A percentile compares a stretch with the other conserved stretches of the same genome.
Conservation (phyloP, 1,140 invertebrate genomes). For the Helicoverpa armigera region DNA sequence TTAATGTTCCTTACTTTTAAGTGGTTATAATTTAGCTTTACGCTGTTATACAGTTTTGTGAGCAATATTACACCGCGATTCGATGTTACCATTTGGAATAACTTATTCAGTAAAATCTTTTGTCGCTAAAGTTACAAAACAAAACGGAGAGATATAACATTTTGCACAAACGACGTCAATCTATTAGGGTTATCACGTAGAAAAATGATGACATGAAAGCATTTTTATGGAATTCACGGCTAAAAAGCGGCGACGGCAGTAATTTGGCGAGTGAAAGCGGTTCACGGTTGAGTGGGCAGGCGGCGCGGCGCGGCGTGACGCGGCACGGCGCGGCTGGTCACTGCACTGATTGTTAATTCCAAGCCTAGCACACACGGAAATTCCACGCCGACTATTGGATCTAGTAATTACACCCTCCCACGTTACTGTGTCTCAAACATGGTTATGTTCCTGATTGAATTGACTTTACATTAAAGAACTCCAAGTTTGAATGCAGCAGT, state of each 20-base stretch:
- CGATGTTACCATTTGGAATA: background rate
- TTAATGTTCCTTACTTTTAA: conserved; percentile 20
- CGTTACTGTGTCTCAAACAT: background rate
- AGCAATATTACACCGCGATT: background rate
- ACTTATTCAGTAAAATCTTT: background rate
- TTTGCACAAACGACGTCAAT: conserved; percentile 39
- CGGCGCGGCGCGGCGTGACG: background rate
- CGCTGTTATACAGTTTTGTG: conserved; percentile 12
- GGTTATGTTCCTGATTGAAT: background rate
- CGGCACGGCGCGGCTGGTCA: background rate
- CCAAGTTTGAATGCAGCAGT: background rate
- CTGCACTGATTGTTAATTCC: conserved; percentile 28
- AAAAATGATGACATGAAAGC: conserved; percentile 38
- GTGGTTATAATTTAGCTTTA: conserved; percentile 19
- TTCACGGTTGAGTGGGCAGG: conserved; percentile 39
- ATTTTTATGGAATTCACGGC: conserved; percentile 31
- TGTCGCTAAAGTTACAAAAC: background rate
- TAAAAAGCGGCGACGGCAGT: conserved; percentile 43
- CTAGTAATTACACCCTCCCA: conserved; percentile 1
- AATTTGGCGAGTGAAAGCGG: conserved; percentile 51
- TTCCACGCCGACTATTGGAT: conserved; percentile 8
- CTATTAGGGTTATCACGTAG: conserved; percentile 38
- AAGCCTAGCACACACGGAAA: conserved; percentile 14
- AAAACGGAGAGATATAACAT: conserved; percentile 33
- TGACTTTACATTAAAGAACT: background rate